Percentiles rank a stretch among this genome's conserved stretches.
phyloP scores from a whole-genome alignment of 2,888 invertebrate genomes.

The Mesorhabditis belari region DNA sequence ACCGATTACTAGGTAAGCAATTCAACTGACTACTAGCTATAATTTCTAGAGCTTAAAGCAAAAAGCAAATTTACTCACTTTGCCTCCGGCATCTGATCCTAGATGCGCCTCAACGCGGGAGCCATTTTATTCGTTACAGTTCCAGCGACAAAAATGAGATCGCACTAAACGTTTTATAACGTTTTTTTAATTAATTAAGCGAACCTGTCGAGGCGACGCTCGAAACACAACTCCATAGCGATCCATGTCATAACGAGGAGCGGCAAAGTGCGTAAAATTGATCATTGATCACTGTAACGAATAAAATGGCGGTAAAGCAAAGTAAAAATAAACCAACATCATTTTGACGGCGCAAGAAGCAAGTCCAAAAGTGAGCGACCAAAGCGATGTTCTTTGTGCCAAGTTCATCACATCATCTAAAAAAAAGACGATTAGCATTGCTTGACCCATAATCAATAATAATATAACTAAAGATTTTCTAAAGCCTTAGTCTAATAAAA shows the following conservation, averaged over 20 bases:
- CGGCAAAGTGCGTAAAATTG: constrained; percentile 82
- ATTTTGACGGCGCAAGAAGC: constrained; percentile 94
- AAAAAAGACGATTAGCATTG: too few relatives aligned
- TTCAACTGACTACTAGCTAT: constrained; percentile 59
- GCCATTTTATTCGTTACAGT: constrained; percentile 99
- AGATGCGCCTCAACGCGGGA: constrained; percentile 81
- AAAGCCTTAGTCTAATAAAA: too few relatives aligned
- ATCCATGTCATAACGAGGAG: constrained; percentile 98
- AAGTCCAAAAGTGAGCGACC: constrained; percentile 96
- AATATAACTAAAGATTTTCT: too few relatives aligned
- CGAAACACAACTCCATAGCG: constrained; percentile 93
- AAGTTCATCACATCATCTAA: constrained; percentile 50
- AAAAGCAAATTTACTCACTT: constrained; percentile 11
- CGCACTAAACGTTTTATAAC: constrained; percentile 66
- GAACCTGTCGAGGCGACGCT: constrained; percentile 49
- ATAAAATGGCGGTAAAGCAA: constrained; percentile 97
- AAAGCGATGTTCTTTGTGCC: constrained; percentile 67
- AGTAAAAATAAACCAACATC: constrained; percentile 59
- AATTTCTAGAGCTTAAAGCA: neutral
- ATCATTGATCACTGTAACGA: too few relatives aligned
- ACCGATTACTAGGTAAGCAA: constrained; percentile 69
- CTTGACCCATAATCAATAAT: too few relatives aligned
- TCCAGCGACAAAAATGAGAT: constrained; percentile 95
- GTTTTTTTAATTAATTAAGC: constrained; percentile 3
- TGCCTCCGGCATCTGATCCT: constrained; percentile 51